Percentiles rank a stretch among this genome's conserved stretches.
These are phyloP conservation scores for Ifrita kowaldi DNA, from an alignment of 2,113 vertebrate species.

Conservation along the genomic window DNA sequence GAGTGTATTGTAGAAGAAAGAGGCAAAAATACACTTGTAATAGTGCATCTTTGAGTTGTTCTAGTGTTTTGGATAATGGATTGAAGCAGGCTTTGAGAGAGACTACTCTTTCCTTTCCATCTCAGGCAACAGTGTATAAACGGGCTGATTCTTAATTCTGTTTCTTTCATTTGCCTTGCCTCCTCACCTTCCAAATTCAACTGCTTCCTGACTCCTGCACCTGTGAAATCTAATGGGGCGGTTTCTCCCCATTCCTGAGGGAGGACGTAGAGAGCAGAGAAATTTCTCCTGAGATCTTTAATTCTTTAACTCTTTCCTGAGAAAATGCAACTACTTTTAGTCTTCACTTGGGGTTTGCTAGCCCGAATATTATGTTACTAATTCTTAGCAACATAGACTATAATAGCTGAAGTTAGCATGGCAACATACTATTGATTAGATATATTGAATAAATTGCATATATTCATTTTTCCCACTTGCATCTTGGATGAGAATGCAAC, in stretches of 20 bases:
- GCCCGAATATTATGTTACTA: not conserved
- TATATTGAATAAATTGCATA: not conserved
- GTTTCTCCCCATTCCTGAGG: not conserved
- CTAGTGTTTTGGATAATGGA: not conserved
- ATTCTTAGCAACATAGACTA: not conserved
- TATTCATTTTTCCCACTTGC: not conserved
- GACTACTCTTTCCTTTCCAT: not conserved
- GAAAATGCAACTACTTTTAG: not conserved
- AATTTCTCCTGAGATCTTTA: not conserved
- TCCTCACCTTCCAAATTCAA: not conserved
- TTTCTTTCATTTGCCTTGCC: not conserved
- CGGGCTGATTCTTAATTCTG: not conserved
- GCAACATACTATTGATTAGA: not conserved
- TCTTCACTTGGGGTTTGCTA: not conserved
- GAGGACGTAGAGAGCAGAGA: not conserved
- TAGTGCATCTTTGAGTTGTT: not conserved
- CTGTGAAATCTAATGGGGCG: not conserved
- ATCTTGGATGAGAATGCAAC: constrained; percentile 3
- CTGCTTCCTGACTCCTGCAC: not conserved
- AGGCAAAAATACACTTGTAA: not conserved
- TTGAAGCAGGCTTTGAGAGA: not conserved
- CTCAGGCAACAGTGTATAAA: not conserved
- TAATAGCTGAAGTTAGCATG: not conserved
- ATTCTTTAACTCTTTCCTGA: not conserved
- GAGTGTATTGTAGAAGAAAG: not conserved